Base-by-base conservation (phyloP, 1,140 invertebrate species). In the Arion vulgaris region DNA sequence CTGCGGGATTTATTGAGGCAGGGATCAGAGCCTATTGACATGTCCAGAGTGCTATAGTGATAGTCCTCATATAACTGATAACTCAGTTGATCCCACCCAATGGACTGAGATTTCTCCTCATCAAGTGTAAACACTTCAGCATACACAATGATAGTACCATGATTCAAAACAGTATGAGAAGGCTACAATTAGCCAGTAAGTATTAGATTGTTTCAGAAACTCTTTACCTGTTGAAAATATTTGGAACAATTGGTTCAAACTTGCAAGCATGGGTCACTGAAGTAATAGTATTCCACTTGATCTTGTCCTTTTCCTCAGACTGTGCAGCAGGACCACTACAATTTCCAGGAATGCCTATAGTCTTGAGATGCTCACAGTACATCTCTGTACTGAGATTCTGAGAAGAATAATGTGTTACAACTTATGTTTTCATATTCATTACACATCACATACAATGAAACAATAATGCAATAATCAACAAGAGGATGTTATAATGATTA, bases 311-410 rank as follows among this genome's bases (percentile, higher is more conserved):
- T 26, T 45, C 19, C 74, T 74, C 36, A 34, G 82, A 1, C 75
- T 73, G 53, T 28, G 41, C 19, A 9, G 45, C 13, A 4, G 39
- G 1, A n/a, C 74, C 69, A 26, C n/a, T 51, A 32, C 84, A 85
- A 68, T 85, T 82, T 0, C 69, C 73, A 13, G 68, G 66, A 26
- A 82, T 39, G 5, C 83, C 85, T 26, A 88, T 76, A 32, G 38
- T 74, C 62, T 85, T 81, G 38, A 87, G 80, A 45, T 88, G 85
- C 9, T 86, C 62, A 77, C 86, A 87, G 83, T 88, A 87, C 15
- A 85, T 81, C 41, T 84, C 73, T 2, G 71, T 71, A 53, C 39
- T 86, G 78, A 57, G 77, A 28, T 41, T 80, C 77, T 45, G 81
- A 38, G 23, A 86, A 77, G 53, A 23, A 57, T 57, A n/a, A 23